Percentiles rank a stretch among this genome's conserved stretches.
These are phyloP conservation scores for Dromas ardeola DNA, from an alignment of 2,113 vertebrate species.

Conservation along the genomic window DNA sequence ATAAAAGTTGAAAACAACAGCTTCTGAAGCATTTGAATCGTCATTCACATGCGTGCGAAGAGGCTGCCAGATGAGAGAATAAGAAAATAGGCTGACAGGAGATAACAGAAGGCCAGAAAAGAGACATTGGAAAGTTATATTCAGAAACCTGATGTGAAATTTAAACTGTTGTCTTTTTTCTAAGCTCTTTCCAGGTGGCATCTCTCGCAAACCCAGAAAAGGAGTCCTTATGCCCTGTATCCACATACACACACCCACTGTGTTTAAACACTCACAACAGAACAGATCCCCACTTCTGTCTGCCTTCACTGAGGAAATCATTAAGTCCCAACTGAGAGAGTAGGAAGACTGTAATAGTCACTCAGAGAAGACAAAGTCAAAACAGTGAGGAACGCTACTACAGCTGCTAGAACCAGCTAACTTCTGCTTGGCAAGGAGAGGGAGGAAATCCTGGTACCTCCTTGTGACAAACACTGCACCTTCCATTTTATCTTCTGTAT, in stretches of 20 bases:
- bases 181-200: not conserved
- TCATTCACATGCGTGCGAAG: slow-evolving; percentile 42
- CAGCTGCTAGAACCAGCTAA: not conserved
- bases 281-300: not conserved
- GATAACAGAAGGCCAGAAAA: not conserved
- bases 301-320: slow-evolving; percentile 9
- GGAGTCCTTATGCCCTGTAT: not conserved
- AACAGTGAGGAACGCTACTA: not conserved
- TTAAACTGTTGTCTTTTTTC: not conserved
- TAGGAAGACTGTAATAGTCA: not conserved
- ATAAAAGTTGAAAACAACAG: slow-evolving; percentile 71
- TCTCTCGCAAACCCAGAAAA: not conserved
- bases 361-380: not conserved
- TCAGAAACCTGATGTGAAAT: slow-evolving; percentile 16
- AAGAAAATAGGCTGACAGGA: not conserved
- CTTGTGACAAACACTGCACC: not conserved
- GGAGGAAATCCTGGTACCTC: not conserved
- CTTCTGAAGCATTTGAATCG: slow-evolving; percentile 55
- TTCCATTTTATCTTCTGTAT: not conserved
- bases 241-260: not conserved
- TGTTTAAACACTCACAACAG: not conserved
- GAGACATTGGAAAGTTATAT: not conserved
- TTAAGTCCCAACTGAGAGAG: not conserved
- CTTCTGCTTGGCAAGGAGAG: not conserved
- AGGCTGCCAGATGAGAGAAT: slow-evolving; percentile 30